Base-by-base conservation (phyloP, 2,888 invertebrate genomes). In the Agrilus mali region DNA sequence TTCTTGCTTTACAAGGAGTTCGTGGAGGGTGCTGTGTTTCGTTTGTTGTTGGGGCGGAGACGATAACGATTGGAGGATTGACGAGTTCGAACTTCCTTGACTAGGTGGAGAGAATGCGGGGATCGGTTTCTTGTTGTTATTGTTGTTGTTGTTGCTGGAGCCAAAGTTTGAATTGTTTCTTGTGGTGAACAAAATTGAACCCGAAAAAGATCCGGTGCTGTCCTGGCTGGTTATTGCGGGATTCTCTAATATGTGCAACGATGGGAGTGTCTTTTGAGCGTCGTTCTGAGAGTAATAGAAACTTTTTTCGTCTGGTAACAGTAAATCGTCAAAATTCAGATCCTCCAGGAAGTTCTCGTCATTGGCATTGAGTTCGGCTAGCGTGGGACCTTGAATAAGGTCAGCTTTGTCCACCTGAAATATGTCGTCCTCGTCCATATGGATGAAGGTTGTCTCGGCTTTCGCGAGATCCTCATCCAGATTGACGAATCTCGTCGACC, bases 351-450 rank as follows among this genome's bases (percentile, higher is more conserved):
- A 72, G 32, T 81, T 82, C 52, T 89, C 88, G 50, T 87, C 87
- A 56, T 87, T 87, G 14, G 85, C 83, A 67, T 87, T 87, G 41
- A 92, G 66, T 61, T 90, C 89, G 0, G 87, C 86, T 43, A 92
- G 71, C 48, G 88, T 88, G 1, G 88, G 84, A 4, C 85, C 65
- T 64, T 86, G 80, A 55, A 89, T 84, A 49, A 86, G 71, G 67
- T 89, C 89, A 33, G 85, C 79, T 67, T 88, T 86, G 64, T 90
- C 89, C 42, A 88, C 86, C 73, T 87, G 81, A 63, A 89, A 87
- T 56, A 88, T 87, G 60, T 88, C 89, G 60, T 89, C 89, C 57
- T 89, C 88, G 58, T 89, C 88, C 78, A 86, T 82, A 64, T 79
- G 64, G 33, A 64, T 81, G 10, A 27, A 27, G 55, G 82, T 80